A percentile compares a stretch with the other conserved stretches of the same genome.
Evolutionary conservation across 2,797 vertebrate species (phyloP).

Genomic region (Petrocephalus sullivani): DNA sequence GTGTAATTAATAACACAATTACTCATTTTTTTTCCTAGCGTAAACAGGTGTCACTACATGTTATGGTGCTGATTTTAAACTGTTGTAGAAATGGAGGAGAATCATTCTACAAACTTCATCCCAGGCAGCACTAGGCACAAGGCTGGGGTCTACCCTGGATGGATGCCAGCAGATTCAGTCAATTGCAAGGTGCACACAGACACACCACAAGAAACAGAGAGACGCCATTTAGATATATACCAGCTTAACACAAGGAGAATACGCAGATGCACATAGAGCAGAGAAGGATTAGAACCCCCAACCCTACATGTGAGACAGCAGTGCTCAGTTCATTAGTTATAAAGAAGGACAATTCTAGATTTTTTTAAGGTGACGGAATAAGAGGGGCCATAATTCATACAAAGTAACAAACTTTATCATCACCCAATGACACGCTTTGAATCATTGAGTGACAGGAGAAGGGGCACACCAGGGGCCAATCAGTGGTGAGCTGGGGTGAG

Average conservation of each 20-base stretch:
- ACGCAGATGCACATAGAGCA: background rate
- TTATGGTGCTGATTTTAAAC: constrained; percentile 17
- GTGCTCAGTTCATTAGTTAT: background rate
- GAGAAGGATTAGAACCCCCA: background rate
- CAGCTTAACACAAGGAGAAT: background rate
- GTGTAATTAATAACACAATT: constrained; percentile 46
- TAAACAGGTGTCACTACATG: constrained; percentile 40
- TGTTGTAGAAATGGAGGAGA: constrained; percentile 26
- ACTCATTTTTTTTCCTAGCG: constrained; percentile 31
- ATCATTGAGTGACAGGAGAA: background rate
- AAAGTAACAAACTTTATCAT: background rate
- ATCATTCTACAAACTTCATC: background rate
- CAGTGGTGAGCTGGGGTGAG: background rate
- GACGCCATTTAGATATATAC: background rate
- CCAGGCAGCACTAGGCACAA: background rate
- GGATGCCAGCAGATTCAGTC: background rate
- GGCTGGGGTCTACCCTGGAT: background rate
- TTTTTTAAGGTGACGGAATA: background rate
- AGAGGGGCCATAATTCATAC: background rate
- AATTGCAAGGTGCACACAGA: background rate
- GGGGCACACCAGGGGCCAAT: background rate
- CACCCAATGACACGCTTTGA: background rate
- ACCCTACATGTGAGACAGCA: background rate
- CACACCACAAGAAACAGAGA: background rate
- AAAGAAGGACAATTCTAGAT: background rate